These are phyloP conservation scores for Lissocephala sabroskyi DNA, from an alignment of 2,888 invertebrate species.

Conservation along the genomic window DNA sequence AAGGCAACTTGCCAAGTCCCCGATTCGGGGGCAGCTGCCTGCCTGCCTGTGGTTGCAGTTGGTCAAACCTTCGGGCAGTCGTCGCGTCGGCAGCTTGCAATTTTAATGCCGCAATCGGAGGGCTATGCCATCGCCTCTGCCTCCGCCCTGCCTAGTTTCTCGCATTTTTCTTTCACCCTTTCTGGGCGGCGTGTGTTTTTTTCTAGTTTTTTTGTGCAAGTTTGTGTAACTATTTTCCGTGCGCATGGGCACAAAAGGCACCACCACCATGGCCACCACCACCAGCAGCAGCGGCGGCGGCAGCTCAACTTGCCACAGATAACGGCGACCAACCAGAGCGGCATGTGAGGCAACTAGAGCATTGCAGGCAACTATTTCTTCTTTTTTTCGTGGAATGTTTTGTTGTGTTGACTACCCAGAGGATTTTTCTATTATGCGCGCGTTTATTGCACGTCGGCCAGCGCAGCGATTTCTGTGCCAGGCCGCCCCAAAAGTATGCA, in stretches of 20 bases:
- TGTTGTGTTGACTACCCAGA: constrained; percentile 11
- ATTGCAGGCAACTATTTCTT: constrained; percentile 55
- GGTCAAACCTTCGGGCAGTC: neutral
- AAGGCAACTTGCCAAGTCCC: neutral
- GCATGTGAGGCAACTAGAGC: constrained; percentile 50
- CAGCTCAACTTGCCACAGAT: neutral
- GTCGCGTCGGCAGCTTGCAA: neutral
- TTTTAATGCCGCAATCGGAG: neutral
- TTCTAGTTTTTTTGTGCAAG: constrained; percentile 32
- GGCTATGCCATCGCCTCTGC: too few relatives aligned
- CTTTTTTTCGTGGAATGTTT: constrained; percentile 4
- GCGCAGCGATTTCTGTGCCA: constrained; percentile 21
- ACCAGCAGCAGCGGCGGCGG: too few relatives aligned
- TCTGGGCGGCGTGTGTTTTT: constrained; percentile 4
- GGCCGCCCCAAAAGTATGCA: constrained; percentile 40
- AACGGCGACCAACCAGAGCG: constrained; percentile 55
- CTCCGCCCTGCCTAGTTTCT: too few relatives aligned
- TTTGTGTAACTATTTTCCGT: constrained; percentile 62
- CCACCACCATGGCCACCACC: constrained; percentile 31
- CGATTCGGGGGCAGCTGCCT: too few relatives aligned
- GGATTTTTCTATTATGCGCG: constrained; percentile 61
- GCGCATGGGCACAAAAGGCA: constrained; percentile 59
- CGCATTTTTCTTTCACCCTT: constrained; percentile 14
- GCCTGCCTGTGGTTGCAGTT: too few relatives aligned
- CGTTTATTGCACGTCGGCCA: constrained; percentile 53